A percentile compares a stretch with the other conserved stretches of the same genome.
phyloP scores from a whole-genome alignment of 2,888 invertebrate species.

The Drosophila maculinotata region DNA sequence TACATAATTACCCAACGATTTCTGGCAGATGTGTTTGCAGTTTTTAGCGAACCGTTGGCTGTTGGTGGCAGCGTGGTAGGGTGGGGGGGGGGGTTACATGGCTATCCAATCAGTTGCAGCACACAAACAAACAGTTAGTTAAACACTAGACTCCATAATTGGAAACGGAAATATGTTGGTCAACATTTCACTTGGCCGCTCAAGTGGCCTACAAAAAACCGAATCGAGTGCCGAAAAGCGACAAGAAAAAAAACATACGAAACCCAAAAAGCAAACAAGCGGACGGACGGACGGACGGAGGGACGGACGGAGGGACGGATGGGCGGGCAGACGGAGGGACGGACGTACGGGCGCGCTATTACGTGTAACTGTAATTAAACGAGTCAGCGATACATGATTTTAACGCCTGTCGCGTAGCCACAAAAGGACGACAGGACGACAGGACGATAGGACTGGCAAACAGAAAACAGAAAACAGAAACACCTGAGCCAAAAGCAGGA shows the following conservation, averaged over 20 bases:
- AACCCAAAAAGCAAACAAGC: slow-evolving; percentile 10
- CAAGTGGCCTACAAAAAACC: slow-evolving; percentile 22
- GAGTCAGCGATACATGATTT: slow-evolving; percentile 80
- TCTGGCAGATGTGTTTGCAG: too few relatives aligned
- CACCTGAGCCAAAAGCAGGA: slow-evolving; percentile 45
- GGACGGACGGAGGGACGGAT: not conserved
- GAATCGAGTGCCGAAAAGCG: slow-evolving; percentile 18
- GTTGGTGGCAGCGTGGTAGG: not conserved
- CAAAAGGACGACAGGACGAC: slow-evolving; percentile 24
- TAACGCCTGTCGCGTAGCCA: slow-evolving; percentile 75
- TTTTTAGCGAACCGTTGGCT: too few relatives aligned
- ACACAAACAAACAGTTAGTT: slow-evolving; percentile 33
- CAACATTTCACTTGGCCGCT: slow-evolving; percentile 49
- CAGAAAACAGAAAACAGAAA: slow-evolving; percentile 15
- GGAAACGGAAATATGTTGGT: slow-evolving; percentile 63
- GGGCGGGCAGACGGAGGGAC: not conserved
- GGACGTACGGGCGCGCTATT: slow-evolving; percentile 52
- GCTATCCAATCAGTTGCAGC: slow-evolving; percentile 25
- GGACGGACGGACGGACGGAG: not conserved
- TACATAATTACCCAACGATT: not conserved
- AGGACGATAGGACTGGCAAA: slow-evolving; percentile 1
- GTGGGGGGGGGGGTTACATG: slow-evolving; percentile 17
- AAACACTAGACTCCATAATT: slow-evolving; percentile 48
- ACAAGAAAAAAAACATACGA: slow-evolving; percentile 22
- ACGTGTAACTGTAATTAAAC: slow-evolving; percentile 78